A percentile compares a stretch with the other conserved stretches of the same genome.
Conservation (phyloP, 2,888 invertebrate genomes). For the Alviniconcha strummeri region DNA sequence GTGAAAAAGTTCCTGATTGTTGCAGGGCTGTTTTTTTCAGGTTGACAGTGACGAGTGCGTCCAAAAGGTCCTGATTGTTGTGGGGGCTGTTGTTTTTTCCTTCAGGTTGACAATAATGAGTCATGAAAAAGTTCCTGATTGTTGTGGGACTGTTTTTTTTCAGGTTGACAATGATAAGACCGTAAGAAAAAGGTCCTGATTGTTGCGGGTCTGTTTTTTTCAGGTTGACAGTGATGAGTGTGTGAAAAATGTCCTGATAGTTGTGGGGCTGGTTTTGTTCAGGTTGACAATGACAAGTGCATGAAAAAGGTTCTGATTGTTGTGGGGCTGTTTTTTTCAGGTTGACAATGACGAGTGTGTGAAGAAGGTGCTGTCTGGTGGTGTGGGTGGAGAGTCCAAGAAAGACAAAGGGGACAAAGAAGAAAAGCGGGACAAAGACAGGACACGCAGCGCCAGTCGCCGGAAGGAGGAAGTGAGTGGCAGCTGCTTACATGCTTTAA, state of each 20-base stretch:
- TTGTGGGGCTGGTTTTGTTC: slow-evolving; percentile 35
- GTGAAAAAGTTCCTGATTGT: background rate
- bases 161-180: no score
- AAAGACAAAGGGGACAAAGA: slow-evolving; percentile 36
- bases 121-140: no score
- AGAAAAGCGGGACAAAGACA: slow-evolving; percentile 40
- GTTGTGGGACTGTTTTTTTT: background rate
- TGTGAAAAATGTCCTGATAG: slow-evolving; percentile 71
- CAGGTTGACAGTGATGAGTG: slow-evolving; percentile 73
- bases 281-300: no score
- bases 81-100: background rate
- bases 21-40: background rate
- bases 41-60: no score
- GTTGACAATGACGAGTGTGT: slow-evolving; percentile 74
- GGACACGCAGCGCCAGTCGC: slow-evolving; percentile 33
- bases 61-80: no score
- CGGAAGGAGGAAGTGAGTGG: slow-evolving; percentile 26
- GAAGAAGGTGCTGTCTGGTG: slow-evolving; percentile 68
- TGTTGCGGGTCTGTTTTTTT: background rate
- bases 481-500: no score
- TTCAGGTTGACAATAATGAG: no score
- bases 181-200: no score
- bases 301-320: slow-evolving; percentile 2
- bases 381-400: slow-evolving; percentile 30
- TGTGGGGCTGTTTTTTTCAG: slow-evolving; percentile 46